Percentiles rank a stretch among this genome's conserved stretches.
Conservation (phyloP, 2,888 invertebrate species). For the Morpho deidamia region DNA sequence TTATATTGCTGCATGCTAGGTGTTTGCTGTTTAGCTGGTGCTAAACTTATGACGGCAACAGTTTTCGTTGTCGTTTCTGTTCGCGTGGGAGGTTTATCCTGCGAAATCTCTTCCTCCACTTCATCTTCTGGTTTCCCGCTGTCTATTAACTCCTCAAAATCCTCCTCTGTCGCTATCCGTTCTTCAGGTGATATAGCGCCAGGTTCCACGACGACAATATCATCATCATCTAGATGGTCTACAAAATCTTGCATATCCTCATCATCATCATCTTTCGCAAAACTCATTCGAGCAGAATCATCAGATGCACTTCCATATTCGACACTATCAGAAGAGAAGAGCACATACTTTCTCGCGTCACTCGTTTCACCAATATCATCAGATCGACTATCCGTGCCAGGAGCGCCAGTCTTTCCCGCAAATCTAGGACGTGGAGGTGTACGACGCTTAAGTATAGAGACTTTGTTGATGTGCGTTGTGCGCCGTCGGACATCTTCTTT, state of each 20-base stretch:
- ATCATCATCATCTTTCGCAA: slow-evolving; percentile 48
- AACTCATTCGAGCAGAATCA: slow-evolving; percentile 63
- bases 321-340: slow-evolving; percentile 80
- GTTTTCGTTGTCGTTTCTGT: slow-evolving; percentile 74
- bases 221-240: slow-evolving; percentile 75
- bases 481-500: slow-evolving; percentile 58
- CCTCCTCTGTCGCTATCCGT: slow-evolving; percentile 81
- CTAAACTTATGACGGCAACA: slow-evolving; percentile 71
- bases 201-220: slow-evolving; percentile 81
- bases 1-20: slow-evolving; percentile 66
- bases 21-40: slow-evolving; percentile 60
- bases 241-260: slow-evolving; percentile 57
- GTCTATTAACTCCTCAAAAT: slow-evolving; percentile 82
- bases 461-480: slow-evolving; percentile 64
- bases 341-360: slow-evolving; percentile 80
- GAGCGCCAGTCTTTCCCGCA: slow-evolving; percentile 47
- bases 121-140: slow-evolving; percentile 79
- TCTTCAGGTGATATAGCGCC: slow-evolving; percentile 80
- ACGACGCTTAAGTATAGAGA: slow-evolving; percentile 79
- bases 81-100: slow-evolving; percentile 61
- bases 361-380: slow-evolving; percentile 50
- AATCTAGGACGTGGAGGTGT: slow-evolving; percentile 77
- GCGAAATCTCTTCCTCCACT: slow-evolving; percentile 44
- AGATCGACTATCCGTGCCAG: slow-evolving; percentile 27
- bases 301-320: slow-evolving; percentile 78